Percentiles rank a stretch among this genome's conserved stretches.
Evolutionary conservation across 2,888 invertebrate species (phyloP).

Genomic region (Lathronympha strigana): DNA sequence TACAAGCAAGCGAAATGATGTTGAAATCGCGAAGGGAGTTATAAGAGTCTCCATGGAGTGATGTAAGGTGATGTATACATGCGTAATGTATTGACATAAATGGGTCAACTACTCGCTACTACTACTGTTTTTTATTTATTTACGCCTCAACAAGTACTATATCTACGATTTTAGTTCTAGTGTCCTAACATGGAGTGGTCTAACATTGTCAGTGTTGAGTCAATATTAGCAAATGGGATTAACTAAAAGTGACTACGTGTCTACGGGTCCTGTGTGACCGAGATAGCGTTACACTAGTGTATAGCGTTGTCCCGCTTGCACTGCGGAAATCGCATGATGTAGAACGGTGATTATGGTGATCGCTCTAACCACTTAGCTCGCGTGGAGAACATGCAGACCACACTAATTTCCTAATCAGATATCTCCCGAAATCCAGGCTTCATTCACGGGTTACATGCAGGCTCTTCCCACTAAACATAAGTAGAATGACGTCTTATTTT

Average conservation of each 20-base stretch:
- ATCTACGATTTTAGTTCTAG: too few relatives aligned
- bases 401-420: not conserved
- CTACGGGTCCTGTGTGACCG: too few relatives aligned
- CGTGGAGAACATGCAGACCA: not conserved
- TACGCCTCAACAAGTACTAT: not conserved
- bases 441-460: not conserved
- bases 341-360: not conserved
- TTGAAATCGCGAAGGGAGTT: not conserved
- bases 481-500: not conserved
- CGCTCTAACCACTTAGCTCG: not conserved
- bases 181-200: too few relatives aligned
- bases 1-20: slow-evolving; percentile 16
- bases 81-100: not conserved
- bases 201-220: not conserved
- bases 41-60: slow-evolving; percentile 34
- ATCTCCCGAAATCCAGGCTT: not conserved
- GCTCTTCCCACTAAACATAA: slow-evolving; percentile 5
- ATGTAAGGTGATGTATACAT: slow-evolving; percentile 3
- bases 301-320: too few relatives aligned
- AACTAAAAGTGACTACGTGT: not conserved
- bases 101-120: not conserved
- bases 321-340: not conserved
- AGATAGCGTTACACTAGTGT: too few relatives aligned
- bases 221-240: not conserved
- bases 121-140: not conserved